Percentiles rank a stretch among this genome's conserved stretches.
Conservation (phyloP, 2,113 vertebrate species). For the Hippolais icterina region DNA sequence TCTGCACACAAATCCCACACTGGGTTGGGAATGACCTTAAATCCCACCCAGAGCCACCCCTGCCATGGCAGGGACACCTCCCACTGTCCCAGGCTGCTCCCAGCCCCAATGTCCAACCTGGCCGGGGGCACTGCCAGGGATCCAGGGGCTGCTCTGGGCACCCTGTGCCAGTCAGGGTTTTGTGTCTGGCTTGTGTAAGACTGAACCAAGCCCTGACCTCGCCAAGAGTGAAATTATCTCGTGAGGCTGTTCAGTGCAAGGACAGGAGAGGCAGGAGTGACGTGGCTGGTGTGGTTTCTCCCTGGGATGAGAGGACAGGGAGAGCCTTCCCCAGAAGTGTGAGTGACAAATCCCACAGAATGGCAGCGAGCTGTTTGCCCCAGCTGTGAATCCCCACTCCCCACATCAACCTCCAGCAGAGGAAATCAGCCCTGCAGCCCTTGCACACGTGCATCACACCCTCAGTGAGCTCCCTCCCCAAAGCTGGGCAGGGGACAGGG, state of each 20-base stretch:
- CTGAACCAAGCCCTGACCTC: not conserved
- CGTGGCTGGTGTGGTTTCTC: accelerated
- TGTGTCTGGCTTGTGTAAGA: not conserved
- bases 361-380: not conserved
- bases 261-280: accelerated
- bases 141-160: not conserved
- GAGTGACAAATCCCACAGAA: accelerated
- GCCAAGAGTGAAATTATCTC: not conserved
- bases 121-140: not conserved
- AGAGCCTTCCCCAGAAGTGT: not conserved
- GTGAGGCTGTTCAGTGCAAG: accelerated
- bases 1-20: not conserved
- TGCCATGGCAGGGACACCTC: not conserved
- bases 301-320: not conserved
- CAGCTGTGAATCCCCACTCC: not conserved
- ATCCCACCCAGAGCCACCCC: not conserved
- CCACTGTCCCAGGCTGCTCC: not conserved
- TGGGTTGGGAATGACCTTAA: not conserved
- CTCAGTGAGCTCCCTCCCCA: accelerated
- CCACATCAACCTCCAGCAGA: accelerated
- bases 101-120: not conserved
- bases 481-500: not conserved
- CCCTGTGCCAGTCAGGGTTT: not conserved
- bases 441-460: accelerated
- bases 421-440: not conserved